Conservation (phyloP, 2,113 vertebrate genomes). For the Colinus virginianus region DNA sequence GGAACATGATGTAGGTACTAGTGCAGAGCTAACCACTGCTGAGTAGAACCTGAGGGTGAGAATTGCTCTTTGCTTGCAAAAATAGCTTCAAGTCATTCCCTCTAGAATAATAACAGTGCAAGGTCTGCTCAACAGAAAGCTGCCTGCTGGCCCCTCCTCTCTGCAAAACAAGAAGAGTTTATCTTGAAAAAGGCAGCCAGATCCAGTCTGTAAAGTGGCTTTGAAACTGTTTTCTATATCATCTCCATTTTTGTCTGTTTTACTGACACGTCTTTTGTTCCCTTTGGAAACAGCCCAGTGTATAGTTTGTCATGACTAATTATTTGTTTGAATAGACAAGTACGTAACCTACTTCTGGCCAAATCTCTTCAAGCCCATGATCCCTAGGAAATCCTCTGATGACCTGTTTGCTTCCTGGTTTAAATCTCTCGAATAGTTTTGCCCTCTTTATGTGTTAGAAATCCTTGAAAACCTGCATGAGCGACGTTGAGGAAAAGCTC, state of each 20-base stretch:
- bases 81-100: neutral
- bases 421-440: neutral
- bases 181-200: neutral
- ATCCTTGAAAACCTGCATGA: neutral
- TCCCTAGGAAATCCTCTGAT: constrained; percentile 50
- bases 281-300: neutral
- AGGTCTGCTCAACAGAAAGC: neutral
- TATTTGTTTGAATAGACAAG: constrained; percentile 53
- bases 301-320: constrained; percentile 39
- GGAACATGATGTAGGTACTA: neutral
- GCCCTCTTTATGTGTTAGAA: neutral
- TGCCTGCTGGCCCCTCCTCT: neutral
- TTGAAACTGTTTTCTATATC: neutral
- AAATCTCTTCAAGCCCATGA: constrained; percentile 38
- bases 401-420: constrained; percentile 22
- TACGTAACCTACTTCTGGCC: constrained; percentile 44
- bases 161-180: neutral
- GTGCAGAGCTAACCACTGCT: neutral
- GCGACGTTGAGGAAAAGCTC: neutral
- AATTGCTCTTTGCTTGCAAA: constrained; percentile 1
- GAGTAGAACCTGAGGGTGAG: constrained; percentile 1
- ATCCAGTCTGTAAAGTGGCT: constrained; percentile 21
- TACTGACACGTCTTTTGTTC: constrained; percentile 19
- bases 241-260: constrained; percentile 27
- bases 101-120: neutral